Evolutionary conservation across 2,888 invertebrate species (phyloP).

Genomic region (Heliconius cydno): DNA sequence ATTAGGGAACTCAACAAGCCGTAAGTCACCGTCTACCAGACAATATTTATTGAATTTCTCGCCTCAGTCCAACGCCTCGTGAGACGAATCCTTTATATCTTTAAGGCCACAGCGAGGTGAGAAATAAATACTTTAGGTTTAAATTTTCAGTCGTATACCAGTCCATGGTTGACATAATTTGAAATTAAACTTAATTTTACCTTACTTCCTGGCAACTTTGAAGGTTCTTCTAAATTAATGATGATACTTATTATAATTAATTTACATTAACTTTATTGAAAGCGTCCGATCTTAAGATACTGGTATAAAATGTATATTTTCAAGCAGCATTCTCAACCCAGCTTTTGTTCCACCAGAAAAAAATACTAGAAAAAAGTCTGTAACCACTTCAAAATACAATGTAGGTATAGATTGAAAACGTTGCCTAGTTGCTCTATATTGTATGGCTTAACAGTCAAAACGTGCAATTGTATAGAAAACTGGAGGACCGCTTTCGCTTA

Average conservation of each 20-base stretch:
- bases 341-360: background rate
- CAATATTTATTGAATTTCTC: conserved; percentile 19
- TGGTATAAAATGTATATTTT: background rate
- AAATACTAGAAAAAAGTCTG: conserved; percentile 1
- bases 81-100: background rate
- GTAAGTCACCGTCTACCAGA: conserved; percentile 12
- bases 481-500: conserved; percentile 14
- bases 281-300: background rate
- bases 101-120: background rate
- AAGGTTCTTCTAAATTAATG: background rate
- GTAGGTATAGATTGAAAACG: conserved; percentile 17
- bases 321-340: background rate
- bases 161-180: background rate
- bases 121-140: conserved; percentile 4
- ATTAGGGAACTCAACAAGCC: conserved; percentile 23
- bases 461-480: conserved; percentile 24
- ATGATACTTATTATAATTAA: background rate
- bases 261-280: background rate
- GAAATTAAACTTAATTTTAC: background rate
- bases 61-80: conserved; percentile 17
- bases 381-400: conserved; percentile 2
- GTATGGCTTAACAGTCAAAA: conserved; percentile 18
- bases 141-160: background rate
- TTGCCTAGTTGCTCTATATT: conserved; percentile 18
- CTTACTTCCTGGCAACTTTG: background rate